These are phyloP conservation scores for Oscheius sp. DNA, from an alignment of 2,888 invertebrate genomes.

Conservation along the genomic window DNA sequence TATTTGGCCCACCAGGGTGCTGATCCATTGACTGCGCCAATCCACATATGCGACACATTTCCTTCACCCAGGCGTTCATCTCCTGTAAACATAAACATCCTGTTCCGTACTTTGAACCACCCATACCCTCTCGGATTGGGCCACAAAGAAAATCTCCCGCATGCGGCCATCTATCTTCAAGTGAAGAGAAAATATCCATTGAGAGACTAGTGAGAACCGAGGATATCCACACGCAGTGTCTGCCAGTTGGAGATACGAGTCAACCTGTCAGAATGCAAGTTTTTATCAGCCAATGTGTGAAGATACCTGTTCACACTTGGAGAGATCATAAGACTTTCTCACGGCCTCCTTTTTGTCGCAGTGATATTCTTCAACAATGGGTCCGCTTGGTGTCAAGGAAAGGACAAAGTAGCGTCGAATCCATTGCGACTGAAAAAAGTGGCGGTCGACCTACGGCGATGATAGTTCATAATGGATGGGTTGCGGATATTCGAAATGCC, in stretches of 20 bases:
- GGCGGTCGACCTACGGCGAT: conserved; percentile 12
- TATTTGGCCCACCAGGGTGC: background rate
- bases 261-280: conserved; percentile 14
- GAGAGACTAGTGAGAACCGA: conserved; percentile 12
- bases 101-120: background rate
- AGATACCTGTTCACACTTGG: conserved; percentile 33
- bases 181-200: conserved; percentile 33
- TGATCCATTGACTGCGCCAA: conserved; percentile 1
- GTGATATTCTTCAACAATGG: conserved; percentile 28
- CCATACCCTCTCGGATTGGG: conserved; percentile 20
- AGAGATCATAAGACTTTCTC: conserved; percentile 24
- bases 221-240: conserved; percentile 24
- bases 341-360: conserved; percentile 25
- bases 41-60: conserved; percentile 14
- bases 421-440: conserved; percentile 35
- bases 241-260: conserved; percentile 33
- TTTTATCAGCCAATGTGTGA: background rate
- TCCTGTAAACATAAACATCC: conserved; percentile 15
- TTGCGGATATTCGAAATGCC: conserved; percentile 18
- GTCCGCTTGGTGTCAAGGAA: conserved; percentile 3
- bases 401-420: conserved; percentile 36
- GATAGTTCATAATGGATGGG: conserved; percentile 13
- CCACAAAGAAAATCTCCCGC: conserved; percentile 22
- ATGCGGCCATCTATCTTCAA: background rate
- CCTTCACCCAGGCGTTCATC: conserved; percentile 29